Base-by-base conservation (phyloP, 2,888 invertebrate genomes). In the Alentia gelatinosa region DNA sequence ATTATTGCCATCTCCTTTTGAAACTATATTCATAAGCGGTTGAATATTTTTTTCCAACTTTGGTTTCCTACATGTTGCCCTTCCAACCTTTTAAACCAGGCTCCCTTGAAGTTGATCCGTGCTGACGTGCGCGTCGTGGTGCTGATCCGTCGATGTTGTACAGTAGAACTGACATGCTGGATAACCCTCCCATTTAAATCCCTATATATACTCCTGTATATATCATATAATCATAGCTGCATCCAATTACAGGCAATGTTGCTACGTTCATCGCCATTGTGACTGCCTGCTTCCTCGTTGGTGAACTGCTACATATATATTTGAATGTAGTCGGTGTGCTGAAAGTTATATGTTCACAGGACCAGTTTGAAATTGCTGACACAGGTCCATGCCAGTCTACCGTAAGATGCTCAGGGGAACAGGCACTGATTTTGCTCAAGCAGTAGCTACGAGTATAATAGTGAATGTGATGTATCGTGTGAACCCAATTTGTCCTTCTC, bases 211-310 rank as follows among this genome's bases (percentile, higher is more conserved):
- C 68, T 30, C 68, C 68, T 5, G n/a, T 68, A n/a, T n/a, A n/a
- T 30, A 68, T 68, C 30, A 30, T 68, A n/a, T 68, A 30, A 68
- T 30, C 68, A 68, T 26, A 68, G 68, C 68, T 68, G 68, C 68
- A 68, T 68, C 68, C 68, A 68, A 68, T 68, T 68, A 68, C 68
- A 68, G 68, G 3, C 68, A 26, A 26, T 30, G 26, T 68, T 68
- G 30, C 68, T 30, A 68, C 68, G 68, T 68, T n/a, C 68, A 9
- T 68, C 68, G 68, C 33, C 68, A 68, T 68, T 68, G 68, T 68
- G 68, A 68, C n/a, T 68, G 68, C 68, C 68, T 30, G 68, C 68
- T 68, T 68, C 68, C 56, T 4, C 19, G 68, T 68, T 68, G 68
- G 15, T 68, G n/a, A 30, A 68, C 68, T 68, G 68, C 68, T 68